These are phyloP conservation scores for Caenorhabditis sp. DNA, from an alignment of 2,888 invertebrate species.

Conservation along the genomic window DNA sequence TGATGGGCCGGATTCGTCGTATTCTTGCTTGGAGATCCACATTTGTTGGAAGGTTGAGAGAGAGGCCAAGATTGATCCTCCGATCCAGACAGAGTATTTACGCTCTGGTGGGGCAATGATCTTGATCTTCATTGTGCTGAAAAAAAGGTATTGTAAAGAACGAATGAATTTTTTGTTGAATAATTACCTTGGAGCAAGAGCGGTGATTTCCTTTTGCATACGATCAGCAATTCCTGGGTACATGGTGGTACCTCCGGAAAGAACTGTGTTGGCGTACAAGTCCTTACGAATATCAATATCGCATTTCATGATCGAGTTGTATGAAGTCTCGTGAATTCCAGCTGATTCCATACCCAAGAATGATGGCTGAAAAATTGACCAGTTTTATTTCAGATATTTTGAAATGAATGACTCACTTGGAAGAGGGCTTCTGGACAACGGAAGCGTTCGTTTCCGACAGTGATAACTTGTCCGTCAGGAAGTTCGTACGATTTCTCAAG, in stretches of 20 bases:
- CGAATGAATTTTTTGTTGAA: slow-evolving; percentile 75
- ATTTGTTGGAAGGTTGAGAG: slow-evolving; percentile 88
- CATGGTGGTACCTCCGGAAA: slow-evolving; percentile 15
- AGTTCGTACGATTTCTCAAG: slow-evolving; percentile 13
- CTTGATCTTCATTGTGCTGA: slow-evolving; percentile 16
- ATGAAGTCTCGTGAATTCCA: slow-evolving; percentile 14
- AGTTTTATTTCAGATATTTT: slow-evolving; percentile 75
- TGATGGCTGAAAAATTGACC: slow-evolving; percentile 8
- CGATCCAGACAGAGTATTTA: slow-evolving; percentile 15
- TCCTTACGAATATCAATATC: slow-evolving; percentile 17
- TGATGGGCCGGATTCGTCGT: slow-evolving; percentile 76
- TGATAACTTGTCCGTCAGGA: slow-evolving; percentile 17
- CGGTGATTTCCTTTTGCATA: slow-evolving; percentile 15
- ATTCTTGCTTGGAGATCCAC: slow-evolving; percentile 83
- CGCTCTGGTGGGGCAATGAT: slow-evolving; percentile 16
- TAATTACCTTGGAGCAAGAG: slow-evolving; percentile 71
- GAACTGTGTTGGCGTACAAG: slow-evolving; percentile 13
- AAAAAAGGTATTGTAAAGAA: slow-evolving; percentile 78
- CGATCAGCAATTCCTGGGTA: slow-evolving; percentile 18
- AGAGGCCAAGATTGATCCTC: slow-evolving; percentile 77
- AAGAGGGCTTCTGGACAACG: slow-evolving; percentile 13
- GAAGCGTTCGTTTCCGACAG: slow-evolving; percentile 15
- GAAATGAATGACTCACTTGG: slow-evolving; percentile 4
- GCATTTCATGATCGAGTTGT: slow-evolving; percentile 14
- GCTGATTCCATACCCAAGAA: slow-evolving; percentile 17